Evolutionary conservation across 2,797 vertebrate species (phyloP), one percentile per base, ranked within the genome.

Genomic region (Sylvilagus floridanus): DNA sequence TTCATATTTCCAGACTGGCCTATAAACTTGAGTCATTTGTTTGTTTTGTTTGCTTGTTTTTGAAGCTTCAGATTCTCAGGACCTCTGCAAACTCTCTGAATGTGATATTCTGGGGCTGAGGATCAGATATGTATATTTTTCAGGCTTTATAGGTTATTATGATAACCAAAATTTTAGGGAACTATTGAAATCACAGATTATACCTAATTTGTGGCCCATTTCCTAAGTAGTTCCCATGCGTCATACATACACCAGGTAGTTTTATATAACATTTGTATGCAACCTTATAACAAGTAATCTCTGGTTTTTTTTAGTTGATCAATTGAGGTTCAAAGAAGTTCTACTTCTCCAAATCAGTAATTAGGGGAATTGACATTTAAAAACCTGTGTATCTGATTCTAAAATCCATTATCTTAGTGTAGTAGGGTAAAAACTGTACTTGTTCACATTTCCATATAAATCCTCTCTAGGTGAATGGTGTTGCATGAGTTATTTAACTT

Each of bases 251-350:
- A 32, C 47, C 54, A 76, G 75, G 8, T 62, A 14, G 52, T 37
- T 76, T 72, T 47, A 83, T 16, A 24, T 42, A 73, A 24, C 63
- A 52, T 69, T 78, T 83, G 50, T 28, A 68, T 35, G 66, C 68
- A 68, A 69, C 68, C 62, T 76, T 68, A 82, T 4, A 68, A 66
- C 21, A 52, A 63, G 3, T 17, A 73, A 62, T 84, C 19, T 37
- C 7, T 87, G 87, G 83, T 37, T 8, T 19, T 84, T 79, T 71
- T 24, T 72, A 73, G 57, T 54, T 73, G 26, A 37, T 17, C 72
- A 73, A 73, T 35, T 73, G 35, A 81, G 26, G 3, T 91, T 79
- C 42, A 69, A 84, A 92, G 19, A 87, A 91, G 37, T 37, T 93
- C 47, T 37, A 35, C 10, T 63, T 79, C 69, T 65, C 30, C 62